Evolutionary conservation across 2,113 vertebrate species (phyloP), one percentile per base, ranked within the genome.

Genomic region (Antennarius striatus): DNA sequence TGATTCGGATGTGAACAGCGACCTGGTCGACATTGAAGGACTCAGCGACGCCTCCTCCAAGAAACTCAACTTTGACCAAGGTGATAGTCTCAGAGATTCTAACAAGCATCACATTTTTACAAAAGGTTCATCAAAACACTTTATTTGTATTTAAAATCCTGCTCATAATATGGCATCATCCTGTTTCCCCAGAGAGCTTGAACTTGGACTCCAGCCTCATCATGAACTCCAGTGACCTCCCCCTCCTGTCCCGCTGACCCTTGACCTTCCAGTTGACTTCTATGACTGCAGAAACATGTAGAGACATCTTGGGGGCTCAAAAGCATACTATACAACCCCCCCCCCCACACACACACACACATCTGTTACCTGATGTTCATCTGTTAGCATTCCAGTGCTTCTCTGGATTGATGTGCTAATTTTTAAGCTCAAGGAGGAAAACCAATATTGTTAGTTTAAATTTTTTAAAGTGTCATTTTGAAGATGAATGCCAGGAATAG

Each of bases 11-110:
- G 93, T 94, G 63, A 95, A 95, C 92, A 95, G 95, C n/a, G 96
- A 97, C 87, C 87, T 97, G 69, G 95, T 95, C 76, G 96, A 96
- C 87, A 95, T 96, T 13, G 95, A 96, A 76, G 95, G 95, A 40
- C 90, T 95, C 30, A 95, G 93, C 1, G 95, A 96, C 29, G 87
- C 91, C 3, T 93, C 95, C n/a, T 87, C 92, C 13, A 91, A 96
- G 90, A 97, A 96, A 69, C 92, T 94, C 73, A 96, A 94, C 91
- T 96, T 96, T 32, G 95, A 97, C 83, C 95, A 96, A 90, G 95
- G 95, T 96, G 71, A 74, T 83, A 68, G 56, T 10, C 43, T 45
- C 12, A 36, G 32, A 36, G 32, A 36, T 36, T 36, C 7, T 5
- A 36, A 36, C 32, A 7, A 4, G 32, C 32, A 36, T 36, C 32